phyloP scores from a whole-genome alignment of 2,797 vertebrate genomes.

The Thamnophis elegans region DNA sequence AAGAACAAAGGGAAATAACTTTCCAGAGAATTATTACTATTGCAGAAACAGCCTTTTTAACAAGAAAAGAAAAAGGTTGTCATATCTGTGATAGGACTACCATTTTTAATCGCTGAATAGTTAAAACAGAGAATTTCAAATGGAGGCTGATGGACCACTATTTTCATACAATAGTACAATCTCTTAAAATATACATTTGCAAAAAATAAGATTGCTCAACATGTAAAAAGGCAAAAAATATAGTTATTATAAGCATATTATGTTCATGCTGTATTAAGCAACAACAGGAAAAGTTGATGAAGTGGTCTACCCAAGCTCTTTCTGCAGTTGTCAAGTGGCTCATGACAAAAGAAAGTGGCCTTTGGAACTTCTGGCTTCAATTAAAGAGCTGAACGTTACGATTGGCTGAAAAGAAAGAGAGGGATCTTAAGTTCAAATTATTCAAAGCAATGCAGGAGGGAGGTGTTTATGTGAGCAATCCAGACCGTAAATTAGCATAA shows the following conservation, averaged over 20 bases:
- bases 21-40: neutral
- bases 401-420: neutral
- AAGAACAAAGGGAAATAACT: neutral
- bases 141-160: neutral
- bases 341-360: neutral
- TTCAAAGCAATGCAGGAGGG: conserved; percentile 5
- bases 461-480: neutral
- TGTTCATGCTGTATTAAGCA: neutral
- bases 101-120: neutral
- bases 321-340: neutral
- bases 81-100: neutral
- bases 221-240: neutral
- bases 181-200: neutral
- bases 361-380: neutral
- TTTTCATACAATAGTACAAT: neutral
- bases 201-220: neutral
- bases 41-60: neutral
- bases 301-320: neutral
- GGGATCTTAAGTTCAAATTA: conserved; percentile 12
- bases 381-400: neutral
- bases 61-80: neutral
- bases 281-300: neutral
- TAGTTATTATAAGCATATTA: neutral
- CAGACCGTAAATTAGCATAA: neutral
- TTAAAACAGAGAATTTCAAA: neutral